These are phyloP conservation scores for Seladonia tumulorum DNA, from an alignment of 2,888 invertebrate species.

Conservation along the genomic window DNA sequence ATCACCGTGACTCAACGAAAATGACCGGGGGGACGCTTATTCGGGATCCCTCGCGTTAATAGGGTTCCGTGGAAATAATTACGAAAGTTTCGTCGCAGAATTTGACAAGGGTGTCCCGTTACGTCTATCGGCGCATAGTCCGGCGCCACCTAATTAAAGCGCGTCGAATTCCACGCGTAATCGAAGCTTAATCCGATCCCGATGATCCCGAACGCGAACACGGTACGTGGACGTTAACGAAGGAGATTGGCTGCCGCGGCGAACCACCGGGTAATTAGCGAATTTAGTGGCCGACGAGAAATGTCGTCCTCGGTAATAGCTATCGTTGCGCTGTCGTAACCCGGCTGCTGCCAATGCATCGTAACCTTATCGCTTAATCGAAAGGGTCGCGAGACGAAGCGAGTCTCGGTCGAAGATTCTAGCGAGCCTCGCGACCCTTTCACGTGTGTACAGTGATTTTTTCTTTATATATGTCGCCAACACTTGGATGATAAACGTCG, in stretches of 20 bases:
- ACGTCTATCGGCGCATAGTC: slow-evolving; percentile 38
- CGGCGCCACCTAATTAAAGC: slow-evolving; percentile 75
- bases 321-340: slow-evolving; percentile 15
- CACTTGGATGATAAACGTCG: too few relatives aligned
- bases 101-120: slow-evolving; percentile 60
- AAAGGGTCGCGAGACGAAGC: not conserved
- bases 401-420: not conserved
- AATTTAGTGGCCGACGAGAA: slow-evolving; percentile 47
- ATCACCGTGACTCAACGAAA: not conserved
- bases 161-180: slow-evolving; percentile 75
- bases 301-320: slow-evolving; percentile 17
- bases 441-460: too few relatives aligned
- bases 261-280: slow-evolving; percentile 65
- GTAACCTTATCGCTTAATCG: slow-evolving; percentile 9
- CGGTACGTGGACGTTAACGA: slow-evolving; percentile 31
- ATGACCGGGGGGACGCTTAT: not conserved
- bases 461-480: too few relatives aligned
- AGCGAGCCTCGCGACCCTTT: too few relatives aligned
- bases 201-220: slow-evolving; percentile 16
- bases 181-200: slow-evolving; percentile 74
- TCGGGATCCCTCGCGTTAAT: not conserved
- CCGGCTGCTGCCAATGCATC: not conserved
- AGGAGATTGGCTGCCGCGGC: slow-evolving; percentile 36
- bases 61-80: slow-evolving; percentile 35
- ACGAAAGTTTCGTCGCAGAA: slow-evolving; percentile 24